Percentiles rank a stretch among this genome's conserved stretches.
Evolutionary conservation across 2,113 vertebrate species (phyloP).

Genomic region (western clawed frog (Xenopus tropicalis)): DNA sequence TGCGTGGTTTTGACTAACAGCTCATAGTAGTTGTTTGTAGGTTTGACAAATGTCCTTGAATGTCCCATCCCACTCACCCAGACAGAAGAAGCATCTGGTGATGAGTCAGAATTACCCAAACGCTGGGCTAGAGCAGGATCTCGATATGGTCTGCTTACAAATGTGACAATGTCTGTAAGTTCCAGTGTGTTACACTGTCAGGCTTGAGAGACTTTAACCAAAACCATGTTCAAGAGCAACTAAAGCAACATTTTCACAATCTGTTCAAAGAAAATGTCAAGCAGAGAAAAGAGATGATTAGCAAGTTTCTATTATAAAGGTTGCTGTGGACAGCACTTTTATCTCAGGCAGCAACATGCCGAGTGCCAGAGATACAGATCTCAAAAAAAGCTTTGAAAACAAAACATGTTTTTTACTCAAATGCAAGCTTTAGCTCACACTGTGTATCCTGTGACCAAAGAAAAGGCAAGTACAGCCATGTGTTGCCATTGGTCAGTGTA

Average conservation of each 20-base stretch:
- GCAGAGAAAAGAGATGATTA: conserved; percentile 34
- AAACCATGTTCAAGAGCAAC: conserved; percentile 21
- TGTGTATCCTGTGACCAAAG: no score
- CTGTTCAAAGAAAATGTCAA: conserved; percentile 40
- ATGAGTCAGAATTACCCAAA: conserved; percentile 16
- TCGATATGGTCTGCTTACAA: background rate
- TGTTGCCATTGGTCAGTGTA: no score
- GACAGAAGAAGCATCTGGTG: conserved; percentile 28
- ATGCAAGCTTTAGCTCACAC: background rate
- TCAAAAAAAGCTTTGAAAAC: background rate
- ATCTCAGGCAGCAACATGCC: conserved; percentile 21
- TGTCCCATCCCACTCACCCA: conserved; percentile 14
- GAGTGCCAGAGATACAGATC: conserved; percentile 8
- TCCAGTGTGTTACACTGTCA: background rate
- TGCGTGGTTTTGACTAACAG: no score
- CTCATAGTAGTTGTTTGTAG: background rate
- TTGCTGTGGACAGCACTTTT: conserved; percentile 30
- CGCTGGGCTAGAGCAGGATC: conserved; percentile 10
- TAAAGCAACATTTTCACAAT: conserved; percentile 23
- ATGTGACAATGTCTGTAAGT: conserved; percentile 16
- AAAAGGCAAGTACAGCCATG: no score
- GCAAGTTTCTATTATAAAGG: conserved; percentile 15
- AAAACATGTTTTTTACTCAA: background rate
- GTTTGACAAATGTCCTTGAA: conserved; percentile 39
- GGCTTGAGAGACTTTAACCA: conserved; percentile 28